Conservation (phyloP, 2,113 vertebrate genomes). For the Festucalex cinctus region DNA sequence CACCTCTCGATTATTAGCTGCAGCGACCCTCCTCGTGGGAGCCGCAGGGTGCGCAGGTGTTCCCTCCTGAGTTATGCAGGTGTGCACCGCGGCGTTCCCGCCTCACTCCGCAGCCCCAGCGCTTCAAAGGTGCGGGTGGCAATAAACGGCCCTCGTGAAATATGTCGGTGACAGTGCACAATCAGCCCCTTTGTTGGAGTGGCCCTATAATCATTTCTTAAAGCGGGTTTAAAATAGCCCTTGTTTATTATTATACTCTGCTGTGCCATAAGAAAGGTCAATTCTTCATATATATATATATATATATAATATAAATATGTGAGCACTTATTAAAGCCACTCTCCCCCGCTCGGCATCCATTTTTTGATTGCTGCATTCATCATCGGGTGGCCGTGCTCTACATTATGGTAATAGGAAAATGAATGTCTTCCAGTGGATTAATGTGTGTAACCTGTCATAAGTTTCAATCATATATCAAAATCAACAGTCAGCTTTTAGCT, state of each 20-base stretch:
- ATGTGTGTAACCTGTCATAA: conserved; percentile 73
- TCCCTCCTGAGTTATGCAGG: conserved; percentile 69
- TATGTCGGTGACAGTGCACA: conserved; percentile 58
- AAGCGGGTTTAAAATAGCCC: conserved; percentile 21
- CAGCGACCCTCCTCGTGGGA: conserved; percentile 48
- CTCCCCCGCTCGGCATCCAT: conserved; percentile 62
- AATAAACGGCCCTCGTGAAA: conserved; percentile 65
- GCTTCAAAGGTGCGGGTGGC: conserved; percentile 60
- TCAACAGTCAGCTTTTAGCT: conserved; percentile 60
- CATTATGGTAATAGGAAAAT: conserved; percentile 77
- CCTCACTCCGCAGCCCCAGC: conserved; percentile 58
- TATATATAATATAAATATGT: not conserved
- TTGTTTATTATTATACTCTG: conserved; percentile 48
- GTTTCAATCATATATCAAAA: conserved; percentile 75
- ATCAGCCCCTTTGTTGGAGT: conserved; percentile 49
- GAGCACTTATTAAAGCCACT: conserved; percentile 62
- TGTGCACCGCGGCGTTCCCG: conserved; percentile 55
- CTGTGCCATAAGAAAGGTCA: conserved; percentile 27
- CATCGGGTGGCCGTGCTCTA: conserved; percentile 62
- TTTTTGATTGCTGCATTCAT: conserved; percentile 77
- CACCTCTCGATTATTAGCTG: conserved; percentile 58
- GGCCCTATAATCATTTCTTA: conserved; percentile 47
- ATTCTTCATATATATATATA: conserved; percentile 9
- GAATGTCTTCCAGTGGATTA: conserved; percentile 72
- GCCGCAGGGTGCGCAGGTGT: conserved; percentile 75